Conservation (phyloP, 2,797 vertebrate species). For the Psittacula echo region DNA sequence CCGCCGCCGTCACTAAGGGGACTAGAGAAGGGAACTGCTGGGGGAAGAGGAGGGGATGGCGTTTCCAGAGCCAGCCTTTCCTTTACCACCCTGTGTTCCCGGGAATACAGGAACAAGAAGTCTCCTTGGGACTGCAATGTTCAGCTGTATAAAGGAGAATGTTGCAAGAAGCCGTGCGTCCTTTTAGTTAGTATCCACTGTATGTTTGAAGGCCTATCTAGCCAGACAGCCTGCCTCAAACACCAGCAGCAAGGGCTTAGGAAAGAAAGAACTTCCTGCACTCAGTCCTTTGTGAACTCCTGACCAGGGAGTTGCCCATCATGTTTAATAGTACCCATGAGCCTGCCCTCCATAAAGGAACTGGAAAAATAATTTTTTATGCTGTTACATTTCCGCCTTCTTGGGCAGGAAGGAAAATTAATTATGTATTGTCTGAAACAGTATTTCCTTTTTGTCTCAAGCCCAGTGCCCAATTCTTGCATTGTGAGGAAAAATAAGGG, state of each 20-base stretch:
- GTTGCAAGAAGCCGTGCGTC: neutral
- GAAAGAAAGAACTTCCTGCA: neutral
- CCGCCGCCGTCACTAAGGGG: no score
- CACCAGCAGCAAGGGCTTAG: fast-evolving
- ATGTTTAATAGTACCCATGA: fast-evolving
- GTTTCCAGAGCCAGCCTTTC: neutral
- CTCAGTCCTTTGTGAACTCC: no score
- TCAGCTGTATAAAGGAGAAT: neutral
- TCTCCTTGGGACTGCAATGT: neutral
- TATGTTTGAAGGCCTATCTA: fast-evolving
- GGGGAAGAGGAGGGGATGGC: fast-evolving
- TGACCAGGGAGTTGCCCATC: no score
- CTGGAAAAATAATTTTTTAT: neutral
- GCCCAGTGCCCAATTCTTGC: neutral
- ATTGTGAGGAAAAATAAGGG: neutral
- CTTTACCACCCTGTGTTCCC: fast-evolving
- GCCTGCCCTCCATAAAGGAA: neutral
- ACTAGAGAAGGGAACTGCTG: neutral
- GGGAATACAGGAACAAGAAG: fast-evolving
- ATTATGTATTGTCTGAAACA: neutral
- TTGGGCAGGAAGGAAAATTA: neutral
- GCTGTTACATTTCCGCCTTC: neutral
- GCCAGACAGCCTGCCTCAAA: no score
- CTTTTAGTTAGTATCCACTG: fast-evolving
- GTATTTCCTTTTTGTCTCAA: neutral